A percentile compares a stretch with the other conserved stretches of the same genome.
Evolutionary conservation across 2,888 invertebrate species (phyloP).

Genomic region (Elysia crispata): DNA sequence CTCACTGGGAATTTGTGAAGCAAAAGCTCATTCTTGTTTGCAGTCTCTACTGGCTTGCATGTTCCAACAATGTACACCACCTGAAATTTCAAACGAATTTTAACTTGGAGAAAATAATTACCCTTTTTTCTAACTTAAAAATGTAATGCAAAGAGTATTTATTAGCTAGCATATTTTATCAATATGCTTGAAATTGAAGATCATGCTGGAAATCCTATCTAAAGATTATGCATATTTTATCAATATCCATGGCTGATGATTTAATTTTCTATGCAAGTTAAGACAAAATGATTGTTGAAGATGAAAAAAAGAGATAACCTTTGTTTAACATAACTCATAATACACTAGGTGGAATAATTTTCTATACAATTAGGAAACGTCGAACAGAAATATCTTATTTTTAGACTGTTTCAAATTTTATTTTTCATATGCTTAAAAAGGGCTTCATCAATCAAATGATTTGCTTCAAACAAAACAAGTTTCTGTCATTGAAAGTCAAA

Average conservation of each 20-base stretch:
- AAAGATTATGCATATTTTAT: too few relatives aligned
- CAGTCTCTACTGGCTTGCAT: slow-evolving; percentile 43
- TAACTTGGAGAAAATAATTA: not conserved
- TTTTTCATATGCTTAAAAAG: not conserved
- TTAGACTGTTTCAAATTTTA: not conserved
- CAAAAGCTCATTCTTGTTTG: slow-evolving; percentile 41
- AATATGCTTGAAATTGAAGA: too few relatives aligned
- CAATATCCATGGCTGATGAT: not conserved
- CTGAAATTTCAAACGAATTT: slow-evolving; percentile 7
- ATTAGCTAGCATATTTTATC: too few relatives aligned
- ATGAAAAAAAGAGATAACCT: not conserved
- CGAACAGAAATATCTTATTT: not conserved
- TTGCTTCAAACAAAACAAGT: too few relatives aligned
- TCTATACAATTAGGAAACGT: not conserved
- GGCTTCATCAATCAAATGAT: too few relatives aligned
- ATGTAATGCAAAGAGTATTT: too few relatives aligned
- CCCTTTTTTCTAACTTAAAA: not conserved
- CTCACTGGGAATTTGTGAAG: slow-evolving; percentile 39
- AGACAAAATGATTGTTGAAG: not conserved
- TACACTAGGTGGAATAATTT: not conserved
- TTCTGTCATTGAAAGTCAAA: too few relatives aligned
- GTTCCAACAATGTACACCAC: slow-evolving; percentile 38
- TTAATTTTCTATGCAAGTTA: not conserved
- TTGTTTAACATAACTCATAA: not conserved
- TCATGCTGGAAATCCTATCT: too few relatives aligned